Base-by-base conservation (phyloP, 2,888 invertebrate genomes). In the Ariolimax columbianus region DNA sequence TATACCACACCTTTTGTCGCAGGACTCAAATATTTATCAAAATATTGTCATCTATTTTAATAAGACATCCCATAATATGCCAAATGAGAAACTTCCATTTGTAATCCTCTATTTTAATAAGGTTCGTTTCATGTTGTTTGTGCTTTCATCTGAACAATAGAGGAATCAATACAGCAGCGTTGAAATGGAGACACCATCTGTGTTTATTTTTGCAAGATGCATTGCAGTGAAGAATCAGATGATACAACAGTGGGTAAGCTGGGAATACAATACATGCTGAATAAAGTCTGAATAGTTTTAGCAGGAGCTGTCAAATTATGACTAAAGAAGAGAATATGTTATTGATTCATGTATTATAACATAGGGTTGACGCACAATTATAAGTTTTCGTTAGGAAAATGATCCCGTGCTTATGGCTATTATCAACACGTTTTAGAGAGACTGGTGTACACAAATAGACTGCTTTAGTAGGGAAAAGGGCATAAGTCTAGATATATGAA, bases 1-100 rank as follows among this genome's bases (percentile, higher is more conserved):
- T 38, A 9, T 3, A 38, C 26, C 63, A 78, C n/a, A 1, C 17
- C n/a, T 36, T 2, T n/a, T 17, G 23, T 23, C 2, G 36, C 11
- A 11, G 63, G 63, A 78, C 30, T 78, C 78, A 14, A 78, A 78
- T 78, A 78, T 78, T 78, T 78, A 78, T 78, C 38, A 40, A n/a
- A 6, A 11, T 23, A 38, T 59, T 78, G 63, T 78, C 40, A 78
- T 38, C 19, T 51, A 78, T 78, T 59, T 78, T 78, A 78, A 78
- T 38, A 78, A 26, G 78, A 63, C 40, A 63, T 63, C 40, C 4
- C 38, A n/a, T 36, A 63, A 59, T 23, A 40, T 17, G n/a, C 36
- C 0, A 59, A 6, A n/a, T 63, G 78, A 63, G 59, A 63, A 38
- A 63, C 9, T 38, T 38, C 78, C 63, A 59, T 38, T 55, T 38